A percentile compares a stretch with the other conserved stretches of the same genome.
These are phyloP conservation scores for Triplophysa rosa DNA, from an alignment of 2,113 vertebrate genomes.

Conservation along the genomic window DNA sequence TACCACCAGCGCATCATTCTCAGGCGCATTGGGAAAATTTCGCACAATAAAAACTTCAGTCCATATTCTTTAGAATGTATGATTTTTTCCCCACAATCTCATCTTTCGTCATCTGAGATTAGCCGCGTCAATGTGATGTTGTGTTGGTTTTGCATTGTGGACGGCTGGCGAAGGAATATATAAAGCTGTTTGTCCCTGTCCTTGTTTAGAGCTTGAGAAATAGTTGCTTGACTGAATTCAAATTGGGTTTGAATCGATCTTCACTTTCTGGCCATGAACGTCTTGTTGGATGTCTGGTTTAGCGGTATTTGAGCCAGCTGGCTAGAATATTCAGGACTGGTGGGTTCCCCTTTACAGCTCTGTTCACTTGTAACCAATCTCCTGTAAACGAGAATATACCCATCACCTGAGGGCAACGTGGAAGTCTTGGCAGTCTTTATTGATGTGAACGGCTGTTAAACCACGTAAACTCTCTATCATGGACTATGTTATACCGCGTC, in stretches of 20 bases:
- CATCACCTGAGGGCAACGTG: not conserved
- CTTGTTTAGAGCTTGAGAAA: not conserved
- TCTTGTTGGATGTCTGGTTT: not conserved
- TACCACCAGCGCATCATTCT: not conserved
- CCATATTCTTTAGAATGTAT: not conserved
- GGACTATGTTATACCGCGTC: slow-evolving; percentile 31
- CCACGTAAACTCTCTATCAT: slow-evolving; percentile 40
- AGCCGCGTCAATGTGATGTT: not conserved
- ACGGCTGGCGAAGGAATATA: not conserved
- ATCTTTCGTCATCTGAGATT: not conserved
- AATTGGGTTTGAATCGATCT: not conserved
- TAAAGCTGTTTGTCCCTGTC: not conserved
- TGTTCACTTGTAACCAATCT: not conserved
- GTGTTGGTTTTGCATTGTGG: not conserved
- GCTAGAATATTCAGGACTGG: not conserved
- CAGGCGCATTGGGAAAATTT: not conserved
- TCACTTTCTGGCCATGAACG: not conserved
- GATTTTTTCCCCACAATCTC: not conserved
- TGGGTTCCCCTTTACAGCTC: too few relatives aligned
- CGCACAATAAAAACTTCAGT: not conserved
- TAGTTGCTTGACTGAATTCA: not conserved
- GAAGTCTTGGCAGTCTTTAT: slow-evolving; percentile 10
- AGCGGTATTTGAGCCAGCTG: not conserved
- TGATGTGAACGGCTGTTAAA: slow-evolving; percentile 17
- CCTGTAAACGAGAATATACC: not conserved